Evolutionary conservation across 2,797 vertebrate species (phyloP).

Genomic region (Enteromius viviparus): DNA sequence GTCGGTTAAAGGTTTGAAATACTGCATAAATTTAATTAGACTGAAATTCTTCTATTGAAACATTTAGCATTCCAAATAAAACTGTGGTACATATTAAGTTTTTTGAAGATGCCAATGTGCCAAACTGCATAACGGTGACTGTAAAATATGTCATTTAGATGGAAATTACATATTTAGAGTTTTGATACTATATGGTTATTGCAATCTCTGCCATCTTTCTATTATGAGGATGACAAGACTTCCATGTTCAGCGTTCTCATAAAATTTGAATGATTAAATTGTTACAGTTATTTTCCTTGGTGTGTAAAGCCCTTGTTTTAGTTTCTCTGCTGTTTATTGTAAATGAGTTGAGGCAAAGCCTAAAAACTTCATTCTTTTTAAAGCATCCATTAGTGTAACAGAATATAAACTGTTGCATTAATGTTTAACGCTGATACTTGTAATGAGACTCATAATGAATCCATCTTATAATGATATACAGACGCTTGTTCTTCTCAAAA

Average conservation of each 20-base stretch:
- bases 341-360: not conserved
- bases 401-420: conserved; percentile 28
- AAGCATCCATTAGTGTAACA: conserved; percentile 2
- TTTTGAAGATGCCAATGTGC: too few relatives aligned
- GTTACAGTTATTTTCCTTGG: not conserved
- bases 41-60: too few relatives aligned
- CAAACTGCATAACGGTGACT: too few relatives aligned
- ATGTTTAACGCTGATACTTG: conserved; percentile 36
- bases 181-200: too few relatives aligned
- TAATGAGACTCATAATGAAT: conserved; percentile 18
- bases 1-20: too few relatives aligned
- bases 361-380: not conserved
- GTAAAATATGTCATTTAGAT: too few relatives aligned
- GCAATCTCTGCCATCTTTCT: not conserved
- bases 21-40: too few relatives aligned
- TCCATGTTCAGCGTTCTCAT: not conserved
- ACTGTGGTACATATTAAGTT: too few relatives aligned
- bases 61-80: too few relatives aligned
- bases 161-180: too few relatives aligned
- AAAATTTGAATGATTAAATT: not conserved
- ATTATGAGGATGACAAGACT: not conserved
- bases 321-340: not conserved
- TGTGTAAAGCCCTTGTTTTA: not conserved
- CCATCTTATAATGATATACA: conserved; percentile 33
- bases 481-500: conserved; percentile 23